Conservation (phyloP, 2,113 vertebrate species). For the Sprattus sprattus region DNA sequence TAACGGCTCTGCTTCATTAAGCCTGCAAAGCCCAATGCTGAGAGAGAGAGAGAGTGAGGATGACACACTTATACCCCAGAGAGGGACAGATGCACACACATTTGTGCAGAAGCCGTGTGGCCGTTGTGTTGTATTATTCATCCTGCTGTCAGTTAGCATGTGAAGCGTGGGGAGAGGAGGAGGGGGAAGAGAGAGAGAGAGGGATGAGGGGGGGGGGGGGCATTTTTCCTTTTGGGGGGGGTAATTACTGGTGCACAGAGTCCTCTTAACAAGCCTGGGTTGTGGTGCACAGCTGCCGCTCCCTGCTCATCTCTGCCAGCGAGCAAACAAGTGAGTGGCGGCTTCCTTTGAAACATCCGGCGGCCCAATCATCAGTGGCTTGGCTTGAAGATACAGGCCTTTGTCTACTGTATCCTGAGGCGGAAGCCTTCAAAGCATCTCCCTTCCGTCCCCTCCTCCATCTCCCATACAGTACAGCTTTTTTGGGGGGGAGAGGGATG, state of each 20-base stretch:
- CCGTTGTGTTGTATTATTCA: constrained; percentile 38
- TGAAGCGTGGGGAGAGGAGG: background rate
- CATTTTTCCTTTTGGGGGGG: background rate
- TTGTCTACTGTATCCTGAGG: constrained; percentile 1
- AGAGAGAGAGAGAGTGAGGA: background rate
- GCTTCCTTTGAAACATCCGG: background rate
- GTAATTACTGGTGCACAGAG: background rate
- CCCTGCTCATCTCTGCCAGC: constrained; percentile 5
- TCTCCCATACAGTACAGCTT: background rate
- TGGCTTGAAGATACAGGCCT: constrained; percentile 2
- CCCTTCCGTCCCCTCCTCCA: background rate
- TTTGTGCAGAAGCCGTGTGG: background rate
- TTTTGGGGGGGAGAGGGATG: background rate
- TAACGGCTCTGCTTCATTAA: constrained; percentile 35
- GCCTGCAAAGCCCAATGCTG: background rate
- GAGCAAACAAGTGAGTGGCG: background rate
- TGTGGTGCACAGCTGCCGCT: constrained; percentile 28
- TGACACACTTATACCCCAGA: constrained; percentile 25
- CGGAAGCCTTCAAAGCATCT: background rate
- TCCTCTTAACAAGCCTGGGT: constrained; percentile 16
- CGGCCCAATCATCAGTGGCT: background rate
- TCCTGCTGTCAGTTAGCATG: constrained; percentile 31
- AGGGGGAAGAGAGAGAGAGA: background rate
- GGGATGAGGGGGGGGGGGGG: background rate
- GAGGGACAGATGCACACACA: constrained; percentile 23